Percentiles rank a stretch among this genome's conserved stretches.
phyloP scores from a whole-genome alignment of 2,797 vertebrate genomes.

The Myotis findleyi region DNA sequence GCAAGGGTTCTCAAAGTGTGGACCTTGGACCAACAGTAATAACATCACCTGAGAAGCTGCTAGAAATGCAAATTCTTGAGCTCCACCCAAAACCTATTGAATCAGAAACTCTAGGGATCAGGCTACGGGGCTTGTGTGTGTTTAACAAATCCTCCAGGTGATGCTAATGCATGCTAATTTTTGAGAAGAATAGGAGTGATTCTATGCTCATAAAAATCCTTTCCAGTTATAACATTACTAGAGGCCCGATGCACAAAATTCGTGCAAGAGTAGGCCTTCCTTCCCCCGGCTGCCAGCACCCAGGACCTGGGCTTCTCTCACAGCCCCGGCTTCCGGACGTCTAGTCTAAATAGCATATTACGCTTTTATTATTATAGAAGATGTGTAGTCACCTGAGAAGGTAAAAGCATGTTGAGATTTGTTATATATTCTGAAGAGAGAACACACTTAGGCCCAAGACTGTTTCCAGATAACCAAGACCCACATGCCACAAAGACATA shows the following conservation, averaged over 20 bases:
- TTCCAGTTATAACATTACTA: conserved; percentile 24
- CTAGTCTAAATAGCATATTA: too few relatives aligned
- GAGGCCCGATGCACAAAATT: too few relatives aligned
- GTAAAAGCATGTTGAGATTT: neutral
- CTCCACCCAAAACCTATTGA: neutral
- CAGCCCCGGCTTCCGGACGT: too few relatives aligned
- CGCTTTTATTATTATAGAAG: too few relatives aligned
- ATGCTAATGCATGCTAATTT: neutral
- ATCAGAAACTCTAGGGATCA: neutral
- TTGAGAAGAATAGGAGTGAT: neutral
- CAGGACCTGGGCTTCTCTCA: too few relatives aligned
- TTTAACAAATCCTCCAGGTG: neutral
- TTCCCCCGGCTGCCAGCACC: too few relatives aligned
- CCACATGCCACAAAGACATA: neutral
- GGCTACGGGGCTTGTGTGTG: neutral
- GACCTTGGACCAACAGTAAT: neutral
- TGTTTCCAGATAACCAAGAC: neutral
- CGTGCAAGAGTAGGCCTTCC: too few relatives aligned
- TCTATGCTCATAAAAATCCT: neutral
- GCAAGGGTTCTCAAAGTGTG: neutral
- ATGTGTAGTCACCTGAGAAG: neutral
- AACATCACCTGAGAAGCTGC: neutral
- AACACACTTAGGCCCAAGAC: neutral
- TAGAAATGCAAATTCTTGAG: conserved; percentile 34
- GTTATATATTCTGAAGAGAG: neutral